A percentile compares a stretch with the other conserved stretches of the same genome.
These are phyloP conservation scores for Amphiura filiformis DNA, from an alignment of 35 echinoderm and acorn worm genomes.

Conservation along the genomic window DNA sequence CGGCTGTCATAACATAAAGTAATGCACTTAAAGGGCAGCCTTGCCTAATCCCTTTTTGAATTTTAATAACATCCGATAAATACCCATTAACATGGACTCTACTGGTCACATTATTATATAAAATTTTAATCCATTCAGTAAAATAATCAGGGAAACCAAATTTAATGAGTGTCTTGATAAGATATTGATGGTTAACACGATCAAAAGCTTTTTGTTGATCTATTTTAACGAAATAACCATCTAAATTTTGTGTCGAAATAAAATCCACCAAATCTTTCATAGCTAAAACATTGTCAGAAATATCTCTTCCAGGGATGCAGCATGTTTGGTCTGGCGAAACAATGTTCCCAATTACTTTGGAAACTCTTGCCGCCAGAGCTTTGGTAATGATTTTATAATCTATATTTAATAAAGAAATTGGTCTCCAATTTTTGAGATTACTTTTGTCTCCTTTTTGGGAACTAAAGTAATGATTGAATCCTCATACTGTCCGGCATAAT, in stretches of 20 bases:
- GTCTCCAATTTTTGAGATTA: background rate
- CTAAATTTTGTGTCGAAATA: background rate
- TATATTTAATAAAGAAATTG: background rate
- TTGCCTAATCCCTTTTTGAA: background rate
- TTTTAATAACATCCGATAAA: background rate
- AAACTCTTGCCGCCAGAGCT: background rate
- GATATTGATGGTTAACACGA: constrained; percentile 37
- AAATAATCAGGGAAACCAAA: constrained; percentile 52
- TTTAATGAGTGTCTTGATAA: constrained; percentile 23
- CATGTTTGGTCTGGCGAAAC: constrained; percentile 53
- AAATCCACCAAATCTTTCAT: constrained; percentile 47
- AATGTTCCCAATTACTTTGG: constrained; percentile 29
- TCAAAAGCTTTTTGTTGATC: constrained; percentile 68
- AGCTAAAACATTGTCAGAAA: constrained; percentile 48
- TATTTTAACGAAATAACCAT: constrained; percentile 20
- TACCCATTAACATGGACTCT: background rate
- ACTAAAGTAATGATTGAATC: background rate
- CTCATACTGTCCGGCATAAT: background rate
- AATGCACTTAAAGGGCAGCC: background rate
- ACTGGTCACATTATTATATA: background rate
- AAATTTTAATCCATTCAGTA: constrained; percentile 34
- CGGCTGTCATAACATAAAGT: background rate
- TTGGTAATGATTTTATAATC: background rate
- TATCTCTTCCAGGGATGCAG: constrained; percentile 48
- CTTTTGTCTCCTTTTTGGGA: background rate